phyloP scores from a whole-genome alignment of 2,113 vertebrate genomes.

The Odocoileus virginianus region DNA sequence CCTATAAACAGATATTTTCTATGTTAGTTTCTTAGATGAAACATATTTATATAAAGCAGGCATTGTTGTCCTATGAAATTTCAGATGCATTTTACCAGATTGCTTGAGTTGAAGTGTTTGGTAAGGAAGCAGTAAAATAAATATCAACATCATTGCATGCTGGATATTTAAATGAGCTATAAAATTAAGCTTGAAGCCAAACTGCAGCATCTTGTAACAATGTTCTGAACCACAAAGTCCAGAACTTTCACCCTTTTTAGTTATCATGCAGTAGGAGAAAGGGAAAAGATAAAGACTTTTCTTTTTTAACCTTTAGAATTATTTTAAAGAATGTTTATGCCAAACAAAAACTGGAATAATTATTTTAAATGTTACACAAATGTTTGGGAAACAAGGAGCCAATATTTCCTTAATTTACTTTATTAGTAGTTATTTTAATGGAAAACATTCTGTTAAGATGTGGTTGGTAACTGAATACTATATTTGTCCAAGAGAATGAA shows the following conservation, averaged over 20 bases:
- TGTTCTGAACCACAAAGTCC: not conserved
- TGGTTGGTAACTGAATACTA: slow-evolving; percentile 69
- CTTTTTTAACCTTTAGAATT: slow-evolving; percentile 11
- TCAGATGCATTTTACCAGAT: not conserved
- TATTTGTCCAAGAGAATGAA: slow-evolving; percentile 65
- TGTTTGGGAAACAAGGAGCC: slow-evolving; percentile 30
- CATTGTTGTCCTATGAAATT: slow-evolving; percentile 1
- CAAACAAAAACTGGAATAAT: slow-evolving; percentile 10
- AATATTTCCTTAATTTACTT: slow-evolving; percentile 58
- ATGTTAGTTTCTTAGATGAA: not conserved
- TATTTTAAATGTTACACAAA: slow-evolving; percentile 46
- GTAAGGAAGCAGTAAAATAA: not conserved
- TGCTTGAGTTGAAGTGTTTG: not conserved
- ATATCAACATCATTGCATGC: not conserved
- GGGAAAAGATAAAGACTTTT: not conserved
- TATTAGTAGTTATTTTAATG: slow-evolving; percentile 66
- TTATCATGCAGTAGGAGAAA: not conserved
- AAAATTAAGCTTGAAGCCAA: not conserved
- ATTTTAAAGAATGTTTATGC: slow-evolving; percentile 25
- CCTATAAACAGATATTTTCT: slow-evolving; percentile 20
- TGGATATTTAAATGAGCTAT: not conserved
- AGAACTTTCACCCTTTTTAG: not conserved
- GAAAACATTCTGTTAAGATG: slow-evolving; percentile 51
- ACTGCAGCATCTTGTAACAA: not conserved
- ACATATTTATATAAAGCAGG: not conserved